phyloP scores from a whole-genome alignment of 2,797 vertebrate species.

The Phaenicophaeus curvirostris region DNA sequence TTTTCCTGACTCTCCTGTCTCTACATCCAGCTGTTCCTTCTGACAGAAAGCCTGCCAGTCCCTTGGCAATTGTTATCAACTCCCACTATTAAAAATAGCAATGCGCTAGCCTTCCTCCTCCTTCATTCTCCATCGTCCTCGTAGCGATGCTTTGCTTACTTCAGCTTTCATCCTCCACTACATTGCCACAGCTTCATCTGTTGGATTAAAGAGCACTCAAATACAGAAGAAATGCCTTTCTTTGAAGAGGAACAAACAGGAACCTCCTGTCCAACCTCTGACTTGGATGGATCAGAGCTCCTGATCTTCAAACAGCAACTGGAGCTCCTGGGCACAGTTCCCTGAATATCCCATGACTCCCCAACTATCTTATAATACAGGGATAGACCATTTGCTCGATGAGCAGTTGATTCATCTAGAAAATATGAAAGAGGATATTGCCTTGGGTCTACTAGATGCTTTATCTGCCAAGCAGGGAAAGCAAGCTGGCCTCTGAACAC shows the following conservation, averaged over 20 bases:
- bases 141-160: neutral
- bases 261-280: slow-evolving; percentile 3
- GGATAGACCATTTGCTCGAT: neutral
- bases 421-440: slow-evolving; percentile 29
- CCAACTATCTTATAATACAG: slow-evolving; percentile 11
- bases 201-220: neutral
- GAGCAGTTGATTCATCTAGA: slow-evolving; percentile 25
- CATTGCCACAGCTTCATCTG: neutral
- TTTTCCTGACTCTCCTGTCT: neutral
- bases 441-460: neutral
- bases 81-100: neutral
- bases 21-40: neutral
- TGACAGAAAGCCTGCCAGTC: neutral
- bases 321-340: slow-evolving; percentile 26
- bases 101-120: neutral
- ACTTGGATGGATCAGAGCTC: neutral
- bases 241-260: neutral
- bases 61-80: neutral
- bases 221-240: neutral
- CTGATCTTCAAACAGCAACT: slow-evolving; percentile 22
- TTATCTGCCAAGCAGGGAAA: slow-evolving; percentile 32
- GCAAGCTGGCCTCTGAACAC: slow-evolving; percentile 8
- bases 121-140: neutral
- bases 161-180: neutral
- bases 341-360: neutral